phyloP scores from a whole-genome alignment of 2,113 vertebrate species.

The Spea bombifrons region DNA sequence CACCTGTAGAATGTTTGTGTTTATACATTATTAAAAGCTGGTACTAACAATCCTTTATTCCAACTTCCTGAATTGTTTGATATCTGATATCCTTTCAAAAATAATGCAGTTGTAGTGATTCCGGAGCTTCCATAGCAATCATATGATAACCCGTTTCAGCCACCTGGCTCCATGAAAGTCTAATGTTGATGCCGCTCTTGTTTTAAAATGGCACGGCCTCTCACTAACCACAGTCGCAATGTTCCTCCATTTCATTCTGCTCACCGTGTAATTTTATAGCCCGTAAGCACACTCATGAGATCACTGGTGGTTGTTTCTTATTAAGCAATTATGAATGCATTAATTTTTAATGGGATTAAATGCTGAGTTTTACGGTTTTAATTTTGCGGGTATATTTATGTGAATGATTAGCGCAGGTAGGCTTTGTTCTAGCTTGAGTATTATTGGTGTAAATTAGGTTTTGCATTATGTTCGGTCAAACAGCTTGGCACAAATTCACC shows the following conservation, averaged over 20 bases:
- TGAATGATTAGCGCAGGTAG: constrained; percentile 10
- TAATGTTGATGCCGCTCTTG: too few species aligned
- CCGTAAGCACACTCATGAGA: constrained; percentile 53
- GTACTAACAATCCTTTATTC: too few species aligned
- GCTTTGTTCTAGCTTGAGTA: constrained; percentile 9
- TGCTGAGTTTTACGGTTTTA: constrained; percentile 69
- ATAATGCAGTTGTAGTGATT: too few species aligned
- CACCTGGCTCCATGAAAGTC: too few species aligned
- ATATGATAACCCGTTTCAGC: too few species aligned
- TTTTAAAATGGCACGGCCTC: too few species aligned
- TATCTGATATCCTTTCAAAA: too few species aligned
- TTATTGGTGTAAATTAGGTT: constrained; percentile 18
- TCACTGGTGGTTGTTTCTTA: constrained; percentile 71
- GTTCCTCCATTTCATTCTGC: constrained; percentile 8
- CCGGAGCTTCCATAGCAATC: too few species aligned
- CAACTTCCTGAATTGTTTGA: too few species aligned
- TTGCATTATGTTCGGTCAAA: constrained; percentile 1
- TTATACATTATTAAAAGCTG: too few species aligned
- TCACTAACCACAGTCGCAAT: not conserved
- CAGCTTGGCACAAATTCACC: not conserved
- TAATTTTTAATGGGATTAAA: constrained; percentile 73
- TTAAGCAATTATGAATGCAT: constrained; percentile 81
- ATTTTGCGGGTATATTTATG: constrained; percentile 53
- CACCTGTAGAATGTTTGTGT: too few species aligned
- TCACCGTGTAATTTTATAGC: constrained; percentile 17